A percentile compares a stretch with the other conserved stretches of the same genome.
Evolutionary conservation across 2,797 vertebrate species (phyloP).

Genomic region (Lacerta viridis): DNA sequence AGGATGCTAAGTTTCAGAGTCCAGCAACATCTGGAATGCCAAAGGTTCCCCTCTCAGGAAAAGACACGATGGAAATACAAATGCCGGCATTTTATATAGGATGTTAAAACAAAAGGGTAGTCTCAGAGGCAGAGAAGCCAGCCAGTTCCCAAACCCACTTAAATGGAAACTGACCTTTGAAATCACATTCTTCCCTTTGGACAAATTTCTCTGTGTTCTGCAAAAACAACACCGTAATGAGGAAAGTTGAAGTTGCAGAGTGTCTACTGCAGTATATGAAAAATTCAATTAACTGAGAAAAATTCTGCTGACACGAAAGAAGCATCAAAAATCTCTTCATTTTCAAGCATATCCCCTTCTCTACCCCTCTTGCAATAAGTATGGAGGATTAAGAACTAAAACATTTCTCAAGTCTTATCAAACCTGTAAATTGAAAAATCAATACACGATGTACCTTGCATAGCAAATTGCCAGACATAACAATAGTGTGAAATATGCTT

Average conservation of each 20-base stretch:
- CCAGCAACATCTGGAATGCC: too few species aligned
- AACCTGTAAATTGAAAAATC: constrained; percentile 50
- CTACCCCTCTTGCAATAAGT: constrained; percentile 9
- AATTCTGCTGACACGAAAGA: constrained; percentile 15
- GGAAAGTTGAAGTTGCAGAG: constrained; percentile 13
- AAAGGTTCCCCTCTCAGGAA: too few species aligned
- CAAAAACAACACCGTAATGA: background rate
- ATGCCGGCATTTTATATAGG: too few species aligned
- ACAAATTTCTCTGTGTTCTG: background rate
- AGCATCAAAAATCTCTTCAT: background rate
- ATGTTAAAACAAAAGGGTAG: background rate
- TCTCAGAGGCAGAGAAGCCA: background rate
- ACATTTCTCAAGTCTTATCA: constrained; percentile 25
- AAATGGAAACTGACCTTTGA: rapidly evolving
- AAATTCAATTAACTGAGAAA: constrained; percentile 38
- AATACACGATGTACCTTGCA: constrained; percentile 6
- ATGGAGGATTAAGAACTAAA: constrained; percentile 36
- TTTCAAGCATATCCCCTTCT: background rate
- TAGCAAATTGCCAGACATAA: constrained; percentile 12
- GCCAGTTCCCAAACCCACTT: background rate
- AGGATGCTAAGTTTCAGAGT: too few species aligned
- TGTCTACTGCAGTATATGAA: background rate
- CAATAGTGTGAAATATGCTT: background rate
- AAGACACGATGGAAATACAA: background rate
- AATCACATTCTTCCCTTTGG: constrained; percentile 16